phyloP scores from a whole-genome alignment of 2,888 invertebrate genomes.

The Agrotis segetum region DNA sequence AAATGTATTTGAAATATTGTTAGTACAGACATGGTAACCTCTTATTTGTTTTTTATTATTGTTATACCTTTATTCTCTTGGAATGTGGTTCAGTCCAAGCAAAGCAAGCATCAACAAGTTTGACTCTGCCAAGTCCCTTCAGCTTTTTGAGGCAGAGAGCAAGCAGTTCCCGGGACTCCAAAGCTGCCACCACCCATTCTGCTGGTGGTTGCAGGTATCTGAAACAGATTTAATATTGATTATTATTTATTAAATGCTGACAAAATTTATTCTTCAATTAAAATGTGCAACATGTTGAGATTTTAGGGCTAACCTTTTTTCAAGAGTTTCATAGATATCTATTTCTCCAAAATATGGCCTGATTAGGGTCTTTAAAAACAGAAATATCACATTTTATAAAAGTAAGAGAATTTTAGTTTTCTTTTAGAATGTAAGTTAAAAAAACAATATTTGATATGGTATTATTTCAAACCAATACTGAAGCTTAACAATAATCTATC shows the following conservation, averaged over 20 bases:
- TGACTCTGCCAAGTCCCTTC: conserved; percentile 96
- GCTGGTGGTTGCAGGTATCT: conserved; percentile 97
- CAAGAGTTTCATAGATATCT: neutral
- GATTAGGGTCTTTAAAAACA: too few species aligned
- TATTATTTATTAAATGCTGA: too few species aligned
- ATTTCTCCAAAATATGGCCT: neutral
- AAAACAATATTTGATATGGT: neutral
- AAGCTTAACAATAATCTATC: neutral
- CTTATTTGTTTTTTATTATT: too few species aligned
- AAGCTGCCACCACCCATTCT: conserved; percentile 95
- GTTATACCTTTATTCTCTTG: conserved; percentile 97
- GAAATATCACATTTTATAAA: too few species aligned
- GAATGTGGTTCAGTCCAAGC: conserved; percentile 99
- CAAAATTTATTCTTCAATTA: too few species aligned
- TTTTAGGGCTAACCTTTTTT: neutral
- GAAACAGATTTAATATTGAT: conserved; percentile 24
- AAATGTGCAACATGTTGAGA: too few species aligned
- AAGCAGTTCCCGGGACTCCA: conserved; percentile 98
- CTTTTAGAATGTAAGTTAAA: neutral
- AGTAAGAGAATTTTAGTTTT: too few species aligned
- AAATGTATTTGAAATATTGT: too few species aligned
- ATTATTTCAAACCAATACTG: neutral
- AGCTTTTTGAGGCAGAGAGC: conserved; percentile 97
- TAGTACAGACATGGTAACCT: too few species aligned
- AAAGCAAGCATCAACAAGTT: conserved; percentile 98